phyloP scores from a whole-genome alignment of 1,140 invertebrate genomes.

The Bombus breviceps region DNA sequence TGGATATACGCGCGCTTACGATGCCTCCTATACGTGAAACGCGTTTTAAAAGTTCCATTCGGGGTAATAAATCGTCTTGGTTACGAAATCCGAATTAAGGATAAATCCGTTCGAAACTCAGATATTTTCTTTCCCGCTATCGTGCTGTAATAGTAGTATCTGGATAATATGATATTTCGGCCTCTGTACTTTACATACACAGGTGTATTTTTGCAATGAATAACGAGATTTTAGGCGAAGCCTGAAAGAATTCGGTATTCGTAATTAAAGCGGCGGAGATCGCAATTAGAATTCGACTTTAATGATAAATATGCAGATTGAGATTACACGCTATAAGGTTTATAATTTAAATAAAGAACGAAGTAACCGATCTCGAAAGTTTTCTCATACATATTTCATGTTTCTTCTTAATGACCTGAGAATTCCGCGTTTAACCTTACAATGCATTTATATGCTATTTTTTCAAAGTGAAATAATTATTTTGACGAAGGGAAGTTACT shows the following conservation, averaged over 20 bases:
- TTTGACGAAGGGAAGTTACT: background rate
- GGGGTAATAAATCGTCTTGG: background rate
- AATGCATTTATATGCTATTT: background rate
- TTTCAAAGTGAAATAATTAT: background rate
- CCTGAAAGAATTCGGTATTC: too few relatives aligned
- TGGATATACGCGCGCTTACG: too few relatives aligned
- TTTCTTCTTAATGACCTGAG: background rate
- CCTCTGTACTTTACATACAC: too few relatives aligned
- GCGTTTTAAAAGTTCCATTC: conserved; percentile 7
- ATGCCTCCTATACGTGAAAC: background rate
- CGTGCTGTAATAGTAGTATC: too few relatives aligned
- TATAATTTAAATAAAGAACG: background rate
- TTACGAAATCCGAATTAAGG: too few relatives aligned
- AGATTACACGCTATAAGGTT: background rate
- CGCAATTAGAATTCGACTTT: background rate
- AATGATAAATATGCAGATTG: conserved; percentile 10
- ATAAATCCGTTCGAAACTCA: background rate
- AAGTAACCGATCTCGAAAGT: background rate
- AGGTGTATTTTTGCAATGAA: too few relatives aligned
- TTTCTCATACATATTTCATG: conserved; percentile 17
- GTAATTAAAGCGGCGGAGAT: background rate
- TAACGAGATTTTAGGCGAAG: too few relatives aligned
- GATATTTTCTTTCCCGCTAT: too few relatives aligned
- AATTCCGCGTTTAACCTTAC: background rate
- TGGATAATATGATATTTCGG: too few relatives aligned